Evolutionary conservation across 2,113 vertebrate species (phyloP).

Genomic region (Macroglossus sobrinus): DNA sequence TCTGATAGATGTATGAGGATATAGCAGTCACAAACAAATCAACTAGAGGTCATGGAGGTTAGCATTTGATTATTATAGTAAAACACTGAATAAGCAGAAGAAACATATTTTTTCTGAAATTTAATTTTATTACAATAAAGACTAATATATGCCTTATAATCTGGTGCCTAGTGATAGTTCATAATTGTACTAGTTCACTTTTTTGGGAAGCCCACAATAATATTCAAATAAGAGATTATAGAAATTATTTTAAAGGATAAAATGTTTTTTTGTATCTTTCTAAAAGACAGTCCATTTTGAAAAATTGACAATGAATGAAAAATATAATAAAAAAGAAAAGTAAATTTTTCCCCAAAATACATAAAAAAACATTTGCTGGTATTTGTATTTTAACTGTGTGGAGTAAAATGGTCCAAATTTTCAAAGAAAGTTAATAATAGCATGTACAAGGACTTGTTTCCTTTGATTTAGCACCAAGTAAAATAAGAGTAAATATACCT

Average conservation of each 20-base stretch:
- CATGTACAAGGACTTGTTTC: neutral
- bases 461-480: neutral
- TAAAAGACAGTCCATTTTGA: neutral
- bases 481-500: neutral
- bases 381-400: neutral
- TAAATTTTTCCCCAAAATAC: neutral
- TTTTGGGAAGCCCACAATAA: neutral
- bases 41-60: neutral
- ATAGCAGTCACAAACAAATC: neutral
- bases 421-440: neutral
- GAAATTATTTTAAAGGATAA: neutral
- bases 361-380: neutral
- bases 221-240: slow-evolving; percentile 11
- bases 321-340: slow-evolving; percentile 21
- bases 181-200: neutral
- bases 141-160: neutral
- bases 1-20: neutral
- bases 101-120: neutral
- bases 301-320: neutral
- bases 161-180: neutral
- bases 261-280: slow-evolving; percentile 1
- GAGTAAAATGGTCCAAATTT: neutral
- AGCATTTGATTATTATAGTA: neutral
- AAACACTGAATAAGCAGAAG: neutral
- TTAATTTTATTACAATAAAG: neutral